Evolutionary conservation across 2,888 invertebrate species (phyloP).

Genomic region (Chloroclysta siterata): DNA sequence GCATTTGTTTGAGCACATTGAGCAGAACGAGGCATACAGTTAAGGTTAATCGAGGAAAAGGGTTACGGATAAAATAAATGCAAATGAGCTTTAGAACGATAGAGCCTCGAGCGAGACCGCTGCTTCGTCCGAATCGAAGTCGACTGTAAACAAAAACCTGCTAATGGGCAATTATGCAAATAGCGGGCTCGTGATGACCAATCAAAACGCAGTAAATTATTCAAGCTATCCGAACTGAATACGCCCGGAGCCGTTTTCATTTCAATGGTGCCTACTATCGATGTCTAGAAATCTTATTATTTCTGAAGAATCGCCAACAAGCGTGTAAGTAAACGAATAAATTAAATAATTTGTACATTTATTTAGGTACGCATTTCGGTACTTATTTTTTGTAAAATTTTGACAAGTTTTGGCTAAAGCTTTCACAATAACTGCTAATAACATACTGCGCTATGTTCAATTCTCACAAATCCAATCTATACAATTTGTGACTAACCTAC

Average conservation of each 20-base stretch:
- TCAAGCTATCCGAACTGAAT: slow-evolving; percentile 62
- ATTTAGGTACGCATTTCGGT: too few relatives aligned
- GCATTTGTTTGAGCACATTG: slow-evolving; percentile 37
- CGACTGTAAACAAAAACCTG: slow-evolving; percentile 75
- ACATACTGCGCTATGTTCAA: neutral
- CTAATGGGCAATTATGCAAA: slow-evolving; percentile 80
- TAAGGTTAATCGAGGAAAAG: slow-evolving; percentile 53
- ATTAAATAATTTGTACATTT: too few relatives aligned
- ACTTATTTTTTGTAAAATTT: too few relatives aligned
- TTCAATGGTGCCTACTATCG: slow-evolving; percentile 47
- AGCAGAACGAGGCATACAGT: slow-evolving; percentile 39
- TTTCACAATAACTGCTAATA: neutral
- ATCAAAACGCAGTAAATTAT: slow-evolving; percentile 80
- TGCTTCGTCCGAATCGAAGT: slow-evolving; percentile 58
- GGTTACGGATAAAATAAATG: slow-evolving; percentile 59
- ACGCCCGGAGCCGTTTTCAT: slow-evolving; percentile 53
- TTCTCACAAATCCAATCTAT: slow-evolving; percentile 6
- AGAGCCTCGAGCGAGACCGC: slow-evolving; percentile 53
- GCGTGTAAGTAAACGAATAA: too few relatives aligned
- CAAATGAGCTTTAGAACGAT: slow-evolving; percentile 54
- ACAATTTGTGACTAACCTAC: slow-evolving; percentile 18
- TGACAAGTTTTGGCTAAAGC: neutral
- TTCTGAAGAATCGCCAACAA: neutral
- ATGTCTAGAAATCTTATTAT: slow-evolving; percentile 30
- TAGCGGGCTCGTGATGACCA: slow-evolving; percentile 68